phyloP scores from a whole-genome alignment of 2,888 invertebrate genomes.

The Rosalia funebris region DNA sequence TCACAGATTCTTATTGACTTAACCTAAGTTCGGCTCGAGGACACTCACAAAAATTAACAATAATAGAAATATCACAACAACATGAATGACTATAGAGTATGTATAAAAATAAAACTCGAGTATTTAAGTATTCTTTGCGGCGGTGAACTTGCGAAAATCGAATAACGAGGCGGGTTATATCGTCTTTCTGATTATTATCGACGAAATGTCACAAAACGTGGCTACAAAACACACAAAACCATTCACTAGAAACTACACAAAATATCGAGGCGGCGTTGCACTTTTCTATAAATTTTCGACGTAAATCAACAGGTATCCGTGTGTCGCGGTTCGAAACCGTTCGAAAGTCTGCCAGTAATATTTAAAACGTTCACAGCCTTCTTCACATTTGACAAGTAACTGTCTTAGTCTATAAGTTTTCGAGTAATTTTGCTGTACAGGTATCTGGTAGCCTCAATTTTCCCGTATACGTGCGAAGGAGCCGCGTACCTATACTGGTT shows the following conservation, averaged over 20 bases:
- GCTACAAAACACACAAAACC: constrained; percentile 25
- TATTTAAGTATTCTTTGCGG: constrained; percentile 12
- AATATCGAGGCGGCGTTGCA: constrained; percentile 26
- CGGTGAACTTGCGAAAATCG: constrained; percentile 1
- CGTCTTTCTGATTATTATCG: constrained; percentile 10
- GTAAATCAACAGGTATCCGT: constrained; percentile 41
- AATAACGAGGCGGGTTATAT: constrained; percentile 7
- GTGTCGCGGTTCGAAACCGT: constrained; percentile 31
- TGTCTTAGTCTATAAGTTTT: constrained; percentile 42
- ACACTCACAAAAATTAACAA: constrained; percentile 32
- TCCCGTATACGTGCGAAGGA: constrained; percentile 53
- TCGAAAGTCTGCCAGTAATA: constrained; percentile 37
- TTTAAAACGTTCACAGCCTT: constrained; percentile 49
- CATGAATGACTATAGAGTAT: constrained; percentile 16
- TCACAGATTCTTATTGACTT: constrained; percentile 49
- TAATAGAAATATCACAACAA: constrained; percentile 46
- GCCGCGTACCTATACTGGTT: constrained; percentile 60
- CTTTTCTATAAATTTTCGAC: constrained; percentile 30
- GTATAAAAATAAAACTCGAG: constrained; percentile 18
- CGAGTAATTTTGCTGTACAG: constrained; percentile 46
- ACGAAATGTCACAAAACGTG: constrained; percentile 20
- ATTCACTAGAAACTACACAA: constrained; percentile 31
- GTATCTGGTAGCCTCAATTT: constrained; percentile 55
- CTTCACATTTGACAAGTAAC: constrained; percentile 42
- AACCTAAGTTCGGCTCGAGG: constrained; percentile 45